A percentile compares a stretch with the other conserved stretches of the same genome.
phyloP scores from a whole-genome alignment of 2,113 vertebrate species.

The Desmodus rotundus region DNA sequence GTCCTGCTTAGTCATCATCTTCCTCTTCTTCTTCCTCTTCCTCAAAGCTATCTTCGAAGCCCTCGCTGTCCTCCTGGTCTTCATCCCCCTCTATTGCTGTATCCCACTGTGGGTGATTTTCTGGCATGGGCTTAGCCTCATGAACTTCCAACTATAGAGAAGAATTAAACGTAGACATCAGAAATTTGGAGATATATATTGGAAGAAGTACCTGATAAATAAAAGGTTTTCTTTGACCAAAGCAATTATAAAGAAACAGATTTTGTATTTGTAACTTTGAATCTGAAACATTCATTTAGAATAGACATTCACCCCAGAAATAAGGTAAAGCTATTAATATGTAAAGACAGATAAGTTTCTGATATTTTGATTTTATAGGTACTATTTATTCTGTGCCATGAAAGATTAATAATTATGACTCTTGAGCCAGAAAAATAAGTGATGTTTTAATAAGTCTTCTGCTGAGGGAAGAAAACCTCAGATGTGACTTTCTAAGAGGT shows the following conservation, averaged over 20 bases:
- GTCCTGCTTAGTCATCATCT: slow-evolving; percentile 78
- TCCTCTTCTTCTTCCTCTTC: slow-evolving; percentile 95
- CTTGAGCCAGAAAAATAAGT: background rate
- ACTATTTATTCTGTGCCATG: background rate
- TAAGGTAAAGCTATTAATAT: background rate
- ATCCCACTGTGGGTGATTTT: slow-evolving; percentile 99
- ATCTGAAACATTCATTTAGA: slow-evolving; percentile 22
- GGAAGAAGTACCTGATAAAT: background rate
- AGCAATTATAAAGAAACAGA: background rate
- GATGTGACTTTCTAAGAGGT: background rate
- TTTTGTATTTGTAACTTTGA: background rate
- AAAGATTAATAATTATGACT: background rate
- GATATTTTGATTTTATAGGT: background rate
- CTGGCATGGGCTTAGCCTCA: slow-evolving; percentile 96
- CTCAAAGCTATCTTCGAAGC: slow-evolving; percentile 98
- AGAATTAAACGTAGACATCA: slow-evolving; percentile 5
- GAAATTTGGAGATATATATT: background rate
- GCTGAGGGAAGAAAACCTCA: background rate
- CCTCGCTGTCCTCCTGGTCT: slow-evolving; percentile 99
- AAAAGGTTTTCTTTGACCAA: slow-evolving; percentile 23
- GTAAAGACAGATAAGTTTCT: background rate
- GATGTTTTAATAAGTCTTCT: background rate
- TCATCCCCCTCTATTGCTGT: slow-evolving; percentile 97
- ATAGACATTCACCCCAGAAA: background rate
- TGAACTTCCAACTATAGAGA: slow-evolving; percentile 93